phyloP scores from a whole-genome alignment of 2,113 vertebrate species.

The Telmatochromis bifrenatus region DNA sequence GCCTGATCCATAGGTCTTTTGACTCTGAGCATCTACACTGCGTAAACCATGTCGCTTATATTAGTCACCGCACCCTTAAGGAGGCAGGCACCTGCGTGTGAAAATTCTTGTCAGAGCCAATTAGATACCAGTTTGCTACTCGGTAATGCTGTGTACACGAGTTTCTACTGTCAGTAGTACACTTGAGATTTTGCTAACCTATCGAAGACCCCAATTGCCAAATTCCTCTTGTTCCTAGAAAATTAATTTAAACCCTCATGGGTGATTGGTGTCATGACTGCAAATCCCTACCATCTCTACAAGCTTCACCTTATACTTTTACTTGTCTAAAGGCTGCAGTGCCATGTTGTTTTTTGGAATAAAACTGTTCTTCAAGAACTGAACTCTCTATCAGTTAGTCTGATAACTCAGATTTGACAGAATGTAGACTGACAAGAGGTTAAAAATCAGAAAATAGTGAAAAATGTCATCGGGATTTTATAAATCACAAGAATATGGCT shows the following conservation, averaged over 20 bases:
- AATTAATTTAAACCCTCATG: neutral
- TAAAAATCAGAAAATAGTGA: neutral
- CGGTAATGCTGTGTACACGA: neutral
- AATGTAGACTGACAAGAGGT: neutral
- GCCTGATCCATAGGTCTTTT: neutral
- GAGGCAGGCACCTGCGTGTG: neutral
- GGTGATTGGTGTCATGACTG: neutral
- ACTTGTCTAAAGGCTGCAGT: neutral
- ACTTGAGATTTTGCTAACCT: neutral
- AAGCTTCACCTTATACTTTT: neutral
- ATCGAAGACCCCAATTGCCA: neutral
- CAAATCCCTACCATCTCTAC: neutral
- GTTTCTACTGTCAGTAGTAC: neutral
- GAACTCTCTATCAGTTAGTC: neutral
- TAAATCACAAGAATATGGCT: neutral
- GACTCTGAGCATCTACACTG: neutral
- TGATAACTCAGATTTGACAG: neutral
- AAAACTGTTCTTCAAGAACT: neutral
- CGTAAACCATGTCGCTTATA: neutral
- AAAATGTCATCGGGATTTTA: neutral
- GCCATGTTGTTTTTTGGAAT: neutral
- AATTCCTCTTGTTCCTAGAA: neutral
- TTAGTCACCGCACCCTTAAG: neutral
- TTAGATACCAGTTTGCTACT: neutral
- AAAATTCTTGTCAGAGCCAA: neutral